Evolutionary conservation across 1,140 invertebrate genomes (phyloP), one percentile per base, ranked within the genome.

Genomic region (Proctacanthus coquilletti): DNA sequence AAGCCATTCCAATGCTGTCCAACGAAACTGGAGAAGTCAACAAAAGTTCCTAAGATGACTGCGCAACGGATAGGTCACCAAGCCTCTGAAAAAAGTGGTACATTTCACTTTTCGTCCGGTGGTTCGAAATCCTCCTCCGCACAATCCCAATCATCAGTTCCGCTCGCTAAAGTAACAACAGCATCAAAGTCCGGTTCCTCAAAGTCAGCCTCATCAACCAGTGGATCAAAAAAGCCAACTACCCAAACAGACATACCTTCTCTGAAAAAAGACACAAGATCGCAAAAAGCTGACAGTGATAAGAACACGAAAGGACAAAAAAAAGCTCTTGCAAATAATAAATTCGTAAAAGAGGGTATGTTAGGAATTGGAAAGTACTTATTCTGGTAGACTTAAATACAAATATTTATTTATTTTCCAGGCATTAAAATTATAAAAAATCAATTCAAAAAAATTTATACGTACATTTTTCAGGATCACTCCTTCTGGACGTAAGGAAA

Each of bases 1-100:
- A 77, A 82, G 75, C 78, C 82, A 52, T 87, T 83, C 72, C 80
- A 84, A 70, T 85, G 82, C 75, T 87, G 82, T 73, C 83, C 80
- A 60, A 77, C 77, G 64, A 82, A 82, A 72, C 71, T 77, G 61
- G 71, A 72, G 53, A 56, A 56, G 43, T 49, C 56, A 56, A 60
- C 56, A 11, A 59, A 59, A 59, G 53, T 60, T 50, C 56, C 56
- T 51, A 59, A 60, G 50, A 60, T 60, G 56, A 57, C 56, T 34
- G 56, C 56, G 38, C 56, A 60, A 39, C 49, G 56, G 21, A 54
- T 60, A 38, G 52, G 53, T 39, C 56, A 60, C 21, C 48, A 55
- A 17, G 41, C 45, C 18, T 39, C 38, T 30, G 45, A 48, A 27
- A 44, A 44, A 18, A 42, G 45, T 14, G 41, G 46, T 30, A 50